Base-by-base conservation (phyloP, 2,113 vertebrate genomes). In the Lucifuga dentata region DNA sequence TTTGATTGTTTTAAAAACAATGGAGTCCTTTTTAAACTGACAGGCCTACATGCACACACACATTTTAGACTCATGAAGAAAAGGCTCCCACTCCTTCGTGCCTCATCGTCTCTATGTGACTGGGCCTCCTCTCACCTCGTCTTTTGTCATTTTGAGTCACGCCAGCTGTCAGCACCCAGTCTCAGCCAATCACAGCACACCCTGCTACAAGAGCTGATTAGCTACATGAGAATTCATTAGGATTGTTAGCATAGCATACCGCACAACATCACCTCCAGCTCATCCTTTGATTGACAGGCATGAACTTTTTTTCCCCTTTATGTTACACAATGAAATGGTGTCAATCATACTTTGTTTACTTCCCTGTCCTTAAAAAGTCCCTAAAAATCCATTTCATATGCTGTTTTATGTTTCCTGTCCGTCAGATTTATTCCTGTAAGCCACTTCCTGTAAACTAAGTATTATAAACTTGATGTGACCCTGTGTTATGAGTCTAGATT, bases 141-240 rank as follows among this genome's bases (percentile, higher is more conserved):
- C 17, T 61, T 56, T 40, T 21, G 5, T 65, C 69, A 46, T 61
- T 43, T 63, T 64, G 73, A 83, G 71, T 79, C 80, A 71, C 50
- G 35, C 63, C 66, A 61, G 68, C 68, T 76, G 75, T 68, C 75
- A 66, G 41, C 48, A 63, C 57, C 46, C 67, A 48, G 39, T 57
- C 43, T 68, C 51, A 62, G 57, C 85, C 82, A 76, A 81, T 86
- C 74, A 19, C 57, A 33, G 41, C 19, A 4, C 51, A 16, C 20
- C 59, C 45, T 60, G 49, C 61, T 39, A 44, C 32, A 19, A 13
- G 59, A 82, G 73, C 67, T 60, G 69, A 83, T 78, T 81, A 81
- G 23, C n/a, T 2, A 26, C 3, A 19, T 80, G 70, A 81, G 83
- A 88, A 86, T 88, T 86, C 71, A 85, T 80, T 48, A 78, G 60